Evolutionary conservation across 2,888 invertebrate species (phyloP).

Genomic region (Belgica antarctica): DNA sequence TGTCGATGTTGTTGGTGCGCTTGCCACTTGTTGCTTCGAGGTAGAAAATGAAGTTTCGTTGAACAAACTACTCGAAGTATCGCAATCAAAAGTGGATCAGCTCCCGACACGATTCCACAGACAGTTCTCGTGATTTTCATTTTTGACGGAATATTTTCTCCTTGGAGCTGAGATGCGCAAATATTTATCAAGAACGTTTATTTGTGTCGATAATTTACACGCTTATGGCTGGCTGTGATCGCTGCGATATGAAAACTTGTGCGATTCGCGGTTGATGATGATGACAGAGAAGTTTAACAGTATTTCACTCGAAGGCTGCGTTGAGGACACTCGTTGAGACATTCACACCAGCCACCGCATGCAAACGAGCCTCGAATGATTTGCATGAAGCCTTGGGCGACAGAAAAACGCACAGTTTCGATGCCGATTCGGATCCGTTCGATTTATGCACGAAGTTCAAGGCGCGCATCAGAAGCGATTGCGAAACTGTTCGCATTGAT

Average conservation of each 20-base stretch:
- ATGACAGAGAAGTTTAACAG: neutral
- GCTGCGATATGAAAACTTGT: neutral
- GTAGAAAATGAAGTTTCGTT: neutral
- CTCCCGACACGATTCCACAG: neutral
- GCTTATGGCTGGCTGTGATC: neutral
- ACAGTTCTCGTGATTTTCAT: neutral
- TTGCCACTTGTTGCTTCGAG: slow-evolving; percentile 14
- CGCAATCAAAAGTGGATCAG: neutral
- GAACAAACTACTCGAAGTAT: neutral
- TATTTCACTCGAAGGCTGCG: no score
- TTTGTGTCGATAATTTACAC: neutral
- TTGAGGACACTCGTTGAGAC: neutral
- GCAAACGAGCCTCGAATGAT: neutral
- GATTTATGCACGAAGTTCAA: neutral
- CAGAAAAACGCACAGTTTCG: no score
- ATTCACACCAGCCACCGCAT: neutral
- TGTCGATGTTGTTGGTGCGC: neutral
- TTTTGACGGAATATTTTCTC: neutral
- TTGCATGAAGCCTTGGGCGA: slow-evolving; percentile 4
- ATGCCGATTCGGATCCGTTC: neutral
- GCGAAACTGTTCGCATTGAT: neutral
- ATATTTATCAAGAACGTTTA: slow-evolving; percentile 4
- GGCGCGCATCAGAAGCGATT: neutral
- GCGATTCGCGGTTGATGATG: neutral
- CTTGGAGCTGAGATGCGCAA: neutral